Conservation (phyloP, 1,140 invertebrate genomes). For the Drosophila quadrilineata region DNA sequence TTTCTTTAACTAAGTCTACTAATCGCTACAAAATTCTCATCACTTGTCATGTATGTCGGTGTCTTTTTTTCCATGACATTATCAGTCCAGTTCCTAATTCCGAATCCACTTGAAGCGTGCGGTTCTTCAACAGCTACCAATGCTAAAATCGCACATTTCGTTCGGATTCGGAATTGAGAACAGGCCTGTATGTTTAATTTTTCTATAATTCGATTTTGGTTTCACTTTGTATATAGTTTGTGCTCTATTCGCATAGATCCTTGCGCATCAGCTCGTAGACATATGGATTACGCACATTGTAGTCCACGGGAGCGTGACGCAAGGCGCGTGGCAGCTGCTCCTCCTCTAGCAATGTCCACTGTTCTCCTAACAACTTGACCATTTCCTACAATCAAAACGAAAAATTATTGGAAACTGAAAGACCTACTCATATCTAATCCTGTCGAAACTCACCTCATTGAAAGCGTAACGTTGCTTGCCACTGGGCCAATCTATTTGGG, state of each 20-base stretch:
- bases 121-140: too few species aligned
- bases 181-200: too few species aligned
- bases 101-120: too few species aligned
- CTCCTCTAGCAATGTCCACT: constrained; percentile 79
- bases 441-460: constrained; percentile 68
- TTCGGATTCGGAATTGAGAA: too few species aligned
- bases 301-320: constrained; percentile 54
- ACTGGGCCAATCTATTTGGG: constrained; percentile 83
- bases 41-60: constrained; percentile 72
- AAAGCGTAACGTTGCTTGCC: constrained; percentile 41
- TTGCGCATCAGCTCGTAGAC: constrained; percentile 71
- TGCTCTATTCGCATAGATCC: constrained; percentile 64
- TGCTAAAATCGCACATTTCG: too few species aligned
- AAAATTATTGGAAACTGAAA: background rate
- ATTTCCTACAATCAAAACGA: constrained; percentile 80
- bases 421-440: background rate
- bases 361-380: constrained; percentile 75
- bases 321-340: constrained; percentile 81
- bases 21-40: constrained; percentile 55
- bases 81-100: constrained; percentile 6
- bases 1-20: constrained; percentile 41
- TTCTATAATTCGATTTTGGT: constrained; percentile 54
- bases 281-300: constrained; percentile 70
- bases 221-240: constrained; percentile 23
- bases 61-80: constrained; percentile 24